Base-by-base conservation (phyloP, 1,140 invertebrate genomes). In the Drosophila pallidifrons region DNA sequence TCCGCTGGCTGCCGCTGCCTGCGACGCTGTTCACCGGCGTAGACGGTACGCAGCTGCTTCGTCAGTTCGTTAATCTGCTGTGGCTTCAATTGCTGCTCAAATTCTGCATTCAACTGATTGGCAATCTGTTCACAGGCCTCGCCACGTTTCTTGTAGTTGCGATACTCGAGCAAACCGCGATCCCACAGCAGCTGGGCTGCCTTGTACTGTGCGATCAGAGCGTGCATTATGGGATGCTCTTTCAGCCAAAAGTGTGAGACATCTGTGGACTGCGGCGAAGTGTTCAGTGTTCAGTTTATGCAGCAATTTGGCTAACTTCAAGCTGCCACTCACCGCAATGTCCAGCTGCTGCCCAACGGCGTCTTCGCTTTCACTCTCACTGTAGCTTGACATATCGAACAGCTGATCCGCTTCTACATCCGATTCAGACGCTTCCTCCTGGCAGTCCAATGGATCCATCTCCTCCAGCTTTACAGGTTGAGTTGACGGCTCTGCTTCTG, bases 221-320 rank as follows among this genome's bases (percentile, higher is more conserved):
- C 41, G 16, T 75, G n/a, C 77, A 80, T 79, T 8, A 80, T 64
- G 6, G 77, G 77, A 52, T 79, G 64, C 54, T 64, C 32, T 8
- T 49, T 54, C 20, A 80, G 25, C 77, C 71, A 80, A 20, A 80
- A 61, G 5, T 30, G 15, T 0, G 67, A 55, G 1, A 43, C 8
- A 5, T 15, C 41, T 13, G 45, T 77, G 4, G 4, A 30, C 51
- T 54, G n/a, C 30, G 3, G 20, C 3, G 20, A 25, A 25, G 20
- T 25, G 20, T 25, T 25, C 2, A 35, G 7, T 15, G 7, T 15
- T 8, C 7, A 28, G 30, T 7, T 2, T 6, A 35, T 43, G 7
- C 15, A 47, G 11, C 8, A 38, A 30, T 11, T 30, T 30, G n/a
- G 0, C 20, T 25, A 25, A 25, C 20, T 25, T 0, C 20, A 25